Evolutionary conservation across 2,797 vertebrate species (phyloP).

Genomic region (Dicrostonyx torquatus): DNA sequence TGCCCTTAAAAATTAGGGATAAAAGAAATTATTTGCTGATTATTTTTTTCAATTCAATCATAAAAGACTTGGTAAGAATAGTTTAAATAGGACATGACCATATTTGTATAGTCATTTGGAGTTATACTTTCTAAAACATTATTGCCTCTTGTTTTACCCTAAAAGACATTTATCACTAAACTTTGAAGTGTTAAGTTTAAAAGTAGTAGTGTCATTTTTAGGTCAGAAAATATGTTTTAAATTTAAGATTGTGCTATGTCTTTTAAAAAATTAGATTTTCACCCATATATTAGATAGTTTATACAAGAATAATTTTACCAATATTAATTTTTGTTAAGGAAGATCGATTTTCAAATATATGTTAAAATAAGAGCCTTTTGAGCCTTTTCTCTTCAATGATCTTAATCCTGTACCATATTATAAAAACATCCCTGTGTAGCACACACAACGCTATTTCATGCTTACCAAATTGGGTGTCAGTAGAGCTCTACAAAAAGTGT

Average conservation of each 20-base stretch:
- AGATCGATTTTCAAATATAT: constrained; percentile 38
- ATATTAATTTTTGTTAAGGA: constrained; percentile 37
- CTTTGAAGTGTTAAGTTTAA: constrained; percentile 51
- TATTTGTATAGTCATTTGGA: constrained; percentile 15
- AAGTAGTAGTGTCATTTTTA: constrained; percentile 30
- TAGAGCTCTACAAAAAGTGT: constrained; percentile 28
- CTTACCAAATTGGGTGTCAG: constrained; percentile 5
- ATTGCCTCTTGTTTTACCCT: constrained; percentile 37
- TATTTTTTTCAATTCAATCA: constrained; percentile 24
- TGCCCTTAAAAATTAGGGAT: neutral
- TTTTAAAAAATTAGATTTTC: constrained; percentile 4
- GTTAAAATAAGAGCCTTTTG: constrained; percentile 46
- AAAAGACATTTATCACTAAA: constrained; percentile 32
- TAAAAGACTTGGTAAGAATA: constrained; percentile 34
- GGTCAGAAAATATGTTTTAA: constrained; percentile 48
- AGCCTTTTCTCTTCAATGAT: neutral
- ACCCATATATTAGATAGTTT: constrained; percentile 16
- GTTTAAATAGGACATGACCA: constrained; percentile 22
- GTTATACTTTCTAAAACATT: constrained; percentile 31
- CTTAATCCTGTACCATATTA: neutral
- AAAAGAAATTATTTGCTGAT: neutral
- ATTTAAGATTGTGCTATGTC: constrained; percentile 20
- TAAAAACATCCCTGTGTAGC: constrained; percentile 8
- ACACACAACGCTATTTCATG: neutral
- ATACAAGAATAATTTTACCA: constrained; percentile 1